Conservation (phyloP, 2,888 invertebrate species). For the Alsophila aescularia region DNA sequence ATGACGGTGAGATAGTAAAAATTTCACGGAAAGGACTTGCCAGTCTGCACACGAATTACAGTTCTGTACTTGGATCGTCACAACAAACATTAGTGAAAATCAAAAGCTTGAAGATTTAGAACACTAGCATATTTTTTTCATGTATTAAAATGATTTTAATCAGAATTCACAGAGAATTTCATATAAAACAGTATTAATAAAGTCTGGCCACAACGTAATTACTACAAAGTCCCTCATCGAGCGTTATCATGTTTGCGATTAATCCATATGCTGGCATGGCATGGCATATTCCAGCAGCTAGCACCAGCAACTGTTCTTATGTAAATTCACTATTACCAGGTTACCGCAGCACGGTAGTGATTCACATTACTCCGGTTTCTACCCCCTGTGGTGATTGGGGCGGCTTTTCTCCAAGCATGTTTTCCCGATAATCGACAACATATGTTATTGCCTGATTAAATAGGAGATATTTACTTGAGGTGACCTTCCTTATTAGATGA, state of each 20-base stretch:
- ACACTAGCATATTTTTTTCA: too few species aligned
- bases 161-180: too few species aligned
- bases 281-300: too few species aligned
- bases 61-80: neutral
- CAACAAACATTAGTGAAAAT: too few species aligned
- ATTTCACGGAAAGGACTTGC: neutral
- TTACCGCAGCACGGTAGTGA: slow-evolving; percentile 2
- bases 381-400: slow-evolving; percentile 24
- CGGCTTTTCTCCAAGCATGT: slow-evolving; percentile 17
- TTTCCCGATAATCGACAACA: slow-evolving; percentile 3
- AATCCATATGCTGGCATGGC: too few species aligned
- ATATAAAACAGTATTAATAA: too few species aligned
- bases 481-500: too few species aligned
- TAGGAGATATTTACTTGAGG: neutral
- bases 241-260: neutral
- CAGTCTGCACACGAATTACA: neutral
- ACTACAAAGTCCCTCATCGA: too few species aligned
- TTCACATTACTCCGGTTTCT: neutral
- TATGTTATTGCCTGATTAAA: slow-evolving; percentile 12
- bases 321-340: neutral
- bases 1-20: neutral
- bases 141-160: too few species aligned
- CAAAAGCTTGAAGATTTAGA: too few species aligned
- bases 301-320: slow-evolving; percentile 5
- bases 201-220: too few species aligned